Conservation (phyloP, 2,888 invertebrate genomes). For the Drosophila testacea region DNA sequence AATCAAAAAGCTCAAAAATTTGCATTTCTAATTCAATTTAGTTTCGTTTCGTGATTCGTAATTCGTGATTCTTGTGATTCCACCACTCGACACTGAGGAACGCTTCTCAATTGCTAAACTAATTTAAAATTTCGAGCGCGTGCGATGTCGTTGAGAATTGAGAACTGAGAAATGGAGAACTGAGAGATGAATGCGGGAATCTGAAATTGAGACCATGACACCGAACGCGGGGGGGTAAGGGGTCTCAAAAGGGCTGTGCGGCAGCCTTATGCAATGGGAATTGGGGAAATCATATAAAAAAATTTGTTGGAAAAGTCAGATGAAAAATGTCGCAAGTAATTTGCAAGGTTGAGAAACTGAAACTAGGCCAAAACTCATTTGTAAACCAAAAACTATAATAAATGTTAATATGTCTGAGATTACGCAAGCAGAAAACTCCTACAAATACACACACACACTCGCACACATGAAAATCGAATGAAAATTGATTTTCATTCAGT, state of each 20-base stretch:
- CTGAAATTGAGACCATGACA: slow-evolving; percentile 64
- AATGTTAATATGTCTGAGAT: slow-evolving; percentile 73
- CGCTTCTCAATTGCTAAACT: slow-evolving; percentile 76
- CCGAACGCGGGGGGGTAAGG: not conserved
- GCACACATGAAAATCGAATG: slow-evolving; percentile 54
- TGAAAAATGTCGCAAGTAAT: slow-evolving; percentile 77
- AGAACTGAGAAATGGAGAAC: slow-evolving; percentile 27
- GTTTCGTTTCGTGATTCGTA: slow-evolving; percentile 61
- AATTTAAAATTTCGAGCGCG: slow-evolving; percentile 79
- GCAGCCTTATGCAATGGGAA: slow-evolving; percentile 53
- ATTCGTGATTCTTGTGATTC: slow-evolving; percentile 54
- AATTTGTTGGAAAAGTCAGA: slow-evolving; percentile 22
- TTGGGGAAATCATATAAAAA: slow-evolving; percentile 38
- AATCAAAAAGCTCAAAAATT: slow-evolving; percentile 73
- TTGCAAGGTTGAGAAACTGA: slow-evolving; percentile 41
- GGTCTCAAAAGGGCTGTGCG: slow-evolving; percentile 27
- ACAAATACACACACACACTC: slow-evolving; percentile 16
- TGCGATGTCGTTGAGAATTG: slow-evolving; percentile 47
- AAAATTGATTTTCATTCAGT: slow-evolving; percentile 66
- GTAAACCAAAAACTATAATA: slow-evolving; percentile 60
- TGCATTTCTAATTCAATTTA: slow-evolving; percentile 84
- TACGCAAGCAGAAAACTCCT: slow-evolving; percentile 49
- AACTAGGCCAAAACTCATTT: slow-evolving; percentile 58
- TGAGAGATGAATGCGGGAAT: slow-evolving; percentile 1
- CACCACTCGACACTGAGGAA: slow-evolving; percentile 52